Percentiles rank a stretch among this genome's conserved stretches.
Conservation (phyloP, 35 echinoderm and acorn worm species). For the Chiridota heheva region DNA sequence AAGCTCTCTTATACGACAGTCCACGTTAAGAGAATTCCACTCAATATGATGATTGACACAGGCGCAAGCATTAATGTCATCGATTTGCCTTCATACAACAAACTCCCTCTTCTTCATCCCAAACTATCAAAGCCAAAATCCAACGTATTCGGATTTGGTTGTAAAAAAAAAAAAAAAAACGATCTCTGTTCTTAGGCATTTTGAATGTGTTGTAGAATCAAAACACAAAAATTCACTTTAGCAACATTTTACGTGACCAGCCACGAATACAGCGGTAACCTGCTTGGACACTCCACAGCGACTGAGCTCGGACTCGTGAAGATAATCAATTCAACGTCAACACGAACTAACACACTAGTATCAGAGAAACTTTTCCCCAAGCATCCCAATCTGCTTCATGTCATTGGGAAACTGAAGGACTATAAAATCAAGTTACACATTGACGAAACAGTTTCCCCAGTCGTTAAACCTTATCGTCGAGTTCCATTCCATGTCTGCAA, state of each 20-base stretch:
- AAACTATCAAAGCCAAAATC: no score
- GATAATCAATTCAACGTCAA: slow-evolving; percentile 27
- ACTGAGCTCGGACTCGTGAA: slow-evolving; percentile 30
- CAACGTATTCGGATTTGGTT: no score
- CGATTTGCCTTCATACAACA: no score
- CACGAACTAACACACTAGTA: no score
- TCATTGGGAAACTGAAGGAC: slow-evolving; percentile 45
- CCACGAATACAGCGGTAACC: neutral
- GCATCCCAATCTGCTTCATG: neutral
- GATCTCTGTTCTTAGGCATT: no score
- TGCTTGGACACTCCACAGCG: slow-evolving; percentile 13
- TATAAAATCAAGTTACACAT: slow-evolving; percentile 34
- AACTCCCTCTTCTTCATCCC: no score
- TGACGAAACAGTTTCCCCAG: slow-evolving; percentile 34
- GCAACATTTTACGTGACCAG: neutral
- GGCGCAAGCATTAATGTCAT: no score
- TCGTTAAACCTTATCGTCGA: slow-evolving; percentile 17
- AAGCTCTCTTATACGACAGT: no score
- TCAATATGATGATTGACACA: no score
- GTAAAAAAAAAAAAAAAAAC: no score
- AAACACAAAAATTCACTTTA: neutral
- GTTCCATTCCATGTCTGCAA: slow-evolving; percentile 38
- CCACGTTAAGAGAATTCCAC: no score
- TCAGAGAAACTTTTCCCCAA: neutral
- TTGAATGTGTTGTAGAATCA: slow-evolving; percentile 30